Conservation (phyloP, 2,797 vertebrate species). For the Borostomias antarcticus region DNA sequence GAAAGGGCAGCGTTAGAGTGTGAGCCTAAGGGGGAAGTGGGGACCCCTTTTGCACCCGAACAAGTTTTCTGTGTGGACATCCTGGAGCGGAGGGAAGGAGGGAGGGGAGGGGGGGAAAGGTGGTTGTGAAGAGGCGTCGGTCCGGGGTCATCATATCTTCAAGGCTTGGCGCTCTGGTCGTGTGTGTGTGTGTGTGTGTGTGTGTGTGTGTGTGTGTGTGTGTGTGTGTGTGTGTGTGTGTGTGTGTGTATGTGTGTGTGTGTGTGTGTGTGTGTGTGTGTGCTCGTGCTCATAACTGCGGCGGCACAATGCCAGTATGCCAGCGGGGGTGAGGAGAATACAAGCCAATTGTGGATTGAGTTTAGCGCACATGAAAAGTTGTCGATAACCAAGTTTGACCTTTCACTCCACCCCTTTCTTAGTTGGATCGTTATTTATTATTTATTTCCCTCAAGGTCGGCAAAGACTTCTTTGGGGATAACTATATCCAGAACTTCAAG, state of each 20-base stretch:
- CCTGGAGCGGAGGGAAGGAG: conserved; percentile 16
- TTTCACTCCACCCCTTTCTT: background rate
- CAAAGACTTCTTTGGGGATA: conserved; percentile 94
- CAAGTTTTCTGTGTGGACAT: conserved; percentile 19
- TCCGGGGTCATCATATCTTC: conserved; percentile 2
- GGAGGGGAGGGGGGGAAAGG: conserved; percentile 11
- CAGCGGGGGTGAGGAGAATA: conserved; percentile 11
- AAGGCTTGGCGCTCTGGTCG: conserved; percentile 56
- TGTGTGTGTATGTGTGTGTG: conserved; percentile 7
- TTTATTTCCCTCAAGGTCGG: conserved; percentile 84
- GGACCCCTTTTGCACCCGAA: conserved; percentile 15
- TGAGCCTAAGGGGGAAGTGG: conserved; percentile 14
- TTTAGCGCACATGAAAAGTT: conserved; percentile 1
- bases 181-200: conserved; percentile 1
- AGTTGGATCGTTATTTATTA: conserved; percentile 39
- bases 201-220: background rate
- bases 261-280: background rate
- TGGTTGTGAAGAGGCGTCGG: conserved; percentile 14
- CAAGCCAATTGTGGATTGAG: conserved; percentile 6
- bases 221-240: background rate
- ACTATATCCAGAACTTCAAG: conserved; percentile 94
- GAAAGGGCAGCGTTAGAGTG: conserved; percentile 2
- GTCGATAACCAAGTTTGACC: background rate
- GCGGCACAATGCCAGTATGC: conserved; percentile 23
- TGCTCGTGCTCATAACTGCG: background rate